A percentile compares a stretch with the other conserved stretches of the same genome.
phyloP scores from a whole-genome alignment of 2,113 vertebrate genomes.

The Aldabrachelys gigantea region DNA sequence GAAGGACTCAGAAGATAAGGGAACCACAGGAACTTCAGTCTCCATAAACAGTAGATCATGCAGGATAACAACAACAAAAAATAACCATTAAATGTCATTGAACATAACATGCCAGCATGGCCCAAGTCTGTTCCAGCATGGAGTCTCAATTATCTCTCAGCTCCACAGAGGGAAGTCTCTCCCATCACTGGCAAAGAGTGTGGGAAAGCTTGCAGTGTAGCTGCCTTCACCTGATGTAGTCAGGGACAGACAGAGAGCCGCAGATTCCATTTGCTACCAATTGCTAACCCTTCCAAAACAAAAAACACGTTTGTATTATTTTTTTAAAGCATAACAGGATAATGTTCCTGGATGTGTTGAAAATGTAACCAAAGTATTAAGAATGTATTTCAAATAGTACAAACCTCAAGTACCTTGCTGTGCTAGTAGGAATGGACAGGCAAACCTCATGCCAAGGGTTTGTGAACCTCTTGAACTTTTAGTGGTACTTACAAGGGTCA shows the following conservation, averaged over 20 bases:
- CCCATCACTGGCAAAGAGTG: neutral
- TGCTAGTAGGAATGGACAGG: rapidly evolving
- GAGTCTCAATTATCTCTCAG: constrained; percentile 41
- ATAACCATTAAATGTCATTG: constrained; percentile 23
- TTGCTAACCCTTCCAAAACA: neutral
- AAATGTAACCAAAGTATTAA: neutral
- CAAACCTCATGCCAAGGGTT: rapidly evolving
- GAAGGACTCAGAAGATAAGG: neutral
- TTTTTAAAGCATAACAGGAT: neutral
- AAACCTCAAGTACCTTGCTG: constrained; percentile 2
- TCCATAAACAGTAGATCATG: constrained; percentile 43
- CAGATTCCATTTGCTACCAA: neutral
- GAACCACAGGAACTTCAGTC: neutral
- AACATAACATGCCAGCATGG: constrained; percentile 12
- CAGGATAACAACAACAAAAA: constrained; percentile 13
- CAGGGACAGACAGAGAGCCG: neutral
- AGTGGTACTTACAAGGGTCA: neutral
- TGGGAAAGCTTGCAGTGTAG: constrained; percentile 19
- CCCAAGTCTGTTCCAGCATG: constrained; percentile 6
- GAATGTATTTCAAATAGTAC: constrained; percentile 48
- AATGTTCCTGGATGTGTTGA: constrained; percentile 4
- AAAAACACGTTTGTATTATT: neutral
- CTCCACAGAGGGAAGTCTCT: constrained; percentile 5
- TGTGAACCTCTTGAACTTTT: neutral
- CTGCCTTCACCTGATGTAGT: constrained; percentile 41